A percentile compares a stretch with the other conserved stretches of the same genome.
Evolutionary conservation across 1,140 invertebrate genomes (phyloP).

Genomic region (Neotoxoptera formosana): DNA sequence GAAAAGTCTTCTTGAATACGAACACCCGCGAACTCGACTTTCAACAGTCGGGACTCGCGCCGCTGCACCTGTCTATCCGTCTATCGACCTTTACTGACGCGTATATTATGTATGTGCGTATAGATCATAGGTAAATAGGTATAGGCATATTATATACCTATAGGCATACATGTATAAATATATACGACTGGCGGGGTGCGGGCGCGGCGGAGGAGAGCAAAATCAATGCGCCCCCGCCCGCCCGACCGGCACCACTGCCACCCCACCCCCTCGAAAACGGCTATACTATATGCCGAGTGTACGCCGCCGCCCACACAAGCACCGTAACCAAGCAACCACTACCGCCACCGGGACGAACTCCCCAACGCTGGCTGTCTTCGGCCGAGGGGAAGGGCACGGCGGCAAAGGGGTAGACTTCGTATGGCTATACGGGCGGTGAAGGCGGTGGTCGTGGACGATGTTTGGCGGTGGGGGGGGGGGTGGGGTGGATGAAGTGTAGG

Average conservation of each 20-base stretch:
- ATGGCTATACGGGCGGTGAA: not conserved
- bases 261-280: not conserved
- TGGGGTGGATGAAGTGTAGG: not conserved
- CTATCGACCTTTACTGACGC: not conserved
- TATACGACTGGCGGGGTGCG: not conserved
- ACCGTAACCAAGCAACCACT: constrained; percentile 44
- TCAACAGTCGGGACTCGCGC: not conserved
- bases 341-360: not conserved
- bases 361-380: not conserved
- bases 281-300: not conserved
- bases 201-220: not conserved
- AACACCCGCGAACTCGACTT: not conserved
- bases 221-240: constrained; percentile 33
- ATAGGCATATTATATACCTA: too few species aligned
- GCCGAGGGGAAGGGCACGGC: not conserved
- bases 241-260: not conserved
- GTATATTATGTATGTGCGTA: not conserved
- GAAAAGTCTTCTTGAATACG: not conserved
- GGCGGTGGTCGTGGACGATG: not conserved
- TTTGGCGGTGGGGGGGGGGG: too few species aligned
- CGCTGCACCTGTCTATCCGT: not conserved
- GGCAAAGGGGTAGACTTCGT: not conserved
- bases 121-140: not conserved
- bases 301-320: constrained; percentile 45
- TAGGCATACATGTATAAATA: not conserved